Base-by-base conservation (phyloP, 2,888 invertebrate genomes). In the Lagria hirta region DNA sequence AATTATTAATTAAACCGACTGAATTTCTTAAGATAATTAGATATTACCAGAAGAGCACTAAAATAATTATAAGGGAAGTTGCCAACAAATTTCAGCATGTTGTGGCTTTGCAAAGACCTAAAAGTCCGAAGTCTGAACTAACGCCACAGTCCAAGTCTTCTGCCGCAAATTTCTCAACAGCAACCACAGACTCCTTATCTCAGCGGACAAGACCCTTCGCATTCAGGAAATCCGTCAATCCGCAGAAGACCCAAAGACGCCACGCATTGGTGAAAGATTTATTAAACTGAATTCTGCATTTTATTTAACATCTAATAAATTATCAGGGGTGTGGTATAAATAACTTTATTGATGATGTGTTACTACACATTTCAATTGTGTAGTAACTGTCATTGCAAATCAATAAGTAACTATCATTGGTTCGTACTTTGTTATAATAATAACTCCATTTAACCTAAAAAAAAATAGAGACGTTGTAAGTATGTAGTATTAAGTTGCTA, bases 211-310 rank as follows among this genome's bases (percentile, higher is more conserved):
- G 49, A 48, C 34, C 38, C 29, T 23, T 18, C 29, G 41, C 40
- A 43, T 42, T 43, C 37, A 47, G 48, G 23, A 49, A 40, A 48
- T 43, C 41, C 41, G 43, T 45, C 52, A 57, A 52, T 54, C 54
- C 52, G 33, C 48, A 51, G 52, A 52, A 55, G 49, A 51, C 45
- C 30, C 43, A 32, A 37, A 49, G 50, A 49, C 54, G 53, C 52
- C n/a, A n/a, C n/a, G n/a, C n/a, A n/a, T n/a, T n/a, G 58, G 43
- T 58, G 52, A 57, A 58, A 58, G 57, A 58, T 60, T 58, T 58
- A 59, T 57, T 40, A 45, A 41, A 36, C 15, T 28, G 38, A n/a
- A n/a, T n/a, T n/a, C n/a, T n/a, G n/a, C n/a, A n/a, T n/a, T n/a
- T n/a, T n/a, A n/a, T n/a, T n/a, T n/a, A n/a, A n/a, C n/a, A n/a